Evolutionary conservation across 1,140 invertebrate genomes (phyloP), one percentile per base, ranked within the genome.

Genomic region (Theocolax elegans): DNA sequence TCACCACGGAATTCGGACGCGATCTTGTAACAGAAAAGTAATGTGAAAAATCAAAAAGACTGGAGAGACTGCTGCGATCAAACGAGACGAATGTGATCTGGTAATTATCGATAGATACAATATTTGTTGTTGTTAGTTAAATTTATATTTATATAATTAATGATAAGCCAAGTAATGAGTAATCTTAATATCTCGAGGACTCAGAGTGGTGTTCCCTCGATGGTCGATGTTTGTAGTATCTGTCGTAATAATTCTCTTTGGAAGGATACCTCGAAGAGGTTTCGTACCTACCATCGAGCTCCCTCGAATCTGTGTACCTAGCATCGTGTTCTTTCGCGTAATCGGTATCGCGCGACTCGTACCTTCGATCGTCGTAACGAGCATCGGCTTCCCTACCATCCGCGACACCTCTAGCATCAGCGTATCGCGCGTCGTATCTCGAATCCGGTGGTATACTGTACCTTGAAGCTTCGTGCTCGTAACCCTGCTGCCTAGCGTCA

Each of bases 161-260:
- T n/a, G n/a, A n/a, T n/a, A n/a, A n/a, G n/a, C n/a, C n/a, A n/a
- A n/a, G n/a, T n/a, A n/a, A n/a, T n/a, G n/a, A n/a, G n/a, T 35
- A 12, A 44, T 1, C 25, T 84, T 77, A 85, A 71, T 86, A 86
- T 81, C 83, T 83, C 51, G 83, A 80, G 3, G 75, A 74, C 17
- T 86, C 84, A 19, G 82, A 79, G 48, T 84, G 82, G 40, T 84
- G 81, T 53, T 86, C 84, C 76, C 84, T 81, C 76, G 83, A 72
- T 1, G 83, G 82, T 42, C 83, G 74, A 51, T 85, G 82, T 67
- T 86, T 86, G 75, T 86, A 86, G 64, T 86, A 86, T 27, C 84
- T 76, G 54, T 86, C 84, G 49, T 86, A 86, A 64, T 86, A 86
- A 58, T 86, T 86, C 46, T 85, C 83, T 68, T 85, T 85, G n/a